Base-by-base conservation (phyloP, 30 jellyfish, hydroid and myxozoan genomes). In the Chrysaora quinquecirrha region DNA sequence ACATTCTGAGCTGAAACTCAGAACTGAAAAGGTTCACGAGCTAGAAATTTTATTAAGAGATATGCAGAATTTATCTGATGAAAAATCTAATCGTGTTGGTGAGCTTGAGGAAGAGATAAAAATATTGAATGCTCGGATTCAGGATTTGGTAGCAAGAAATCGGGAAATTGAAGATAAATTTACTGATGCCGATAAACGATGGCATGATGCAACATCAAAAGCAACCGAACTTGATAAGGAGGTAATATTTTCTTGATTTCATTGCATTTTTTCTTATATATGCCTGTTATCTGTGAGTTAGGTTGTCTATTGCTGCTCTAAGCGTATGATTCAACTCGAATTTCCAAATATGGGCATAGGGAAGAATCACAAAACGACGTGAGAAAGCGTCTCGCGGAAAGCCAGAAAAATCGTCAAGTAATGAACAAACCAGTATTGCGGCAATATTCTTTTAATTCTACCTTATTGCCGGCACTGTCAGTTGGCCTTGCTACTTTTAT, bases 31-130 rank as follows among this genome's bases (percentile, higher is more conserved):
- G 19, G 2, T 64, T 3, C 7, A 9, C 20, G 52, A 64, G 58
- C 58, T 64, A 3, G 58, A 64, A 64, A 64, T 3, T 2, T 64
- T 23, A 2, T 29, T 11, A 21, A 24, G 24, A 3, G 50, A 27
- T 10, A 3, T 24, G 14, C 21, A 4, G 21, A 19, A 6, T 11
- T 60, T 3, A 4, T 21, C 50, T 3, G 19, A 64, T 9, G 21
- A 18, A 2, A 64, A 64, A 27, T 64, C 52, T 11, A 27, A 27
- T 3, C 32, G 23, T 18, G 70, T 67, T 35, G 52, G 22, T 2
- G 32, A 76, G 52, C 43, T 87, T 49, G 76, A 75, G 46, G 61
- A 56, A 12, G 89, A 79, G 29, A 64, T 78, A 4, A 35, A 35
- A 2, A 75, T 52, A 25, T 31, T 29, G 21, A 71, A 47, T 3